Evolutionary conservation across 1,140 invertebrate genomes (phyloP).

Genomic region (Cotesia vestalis): DNA sequence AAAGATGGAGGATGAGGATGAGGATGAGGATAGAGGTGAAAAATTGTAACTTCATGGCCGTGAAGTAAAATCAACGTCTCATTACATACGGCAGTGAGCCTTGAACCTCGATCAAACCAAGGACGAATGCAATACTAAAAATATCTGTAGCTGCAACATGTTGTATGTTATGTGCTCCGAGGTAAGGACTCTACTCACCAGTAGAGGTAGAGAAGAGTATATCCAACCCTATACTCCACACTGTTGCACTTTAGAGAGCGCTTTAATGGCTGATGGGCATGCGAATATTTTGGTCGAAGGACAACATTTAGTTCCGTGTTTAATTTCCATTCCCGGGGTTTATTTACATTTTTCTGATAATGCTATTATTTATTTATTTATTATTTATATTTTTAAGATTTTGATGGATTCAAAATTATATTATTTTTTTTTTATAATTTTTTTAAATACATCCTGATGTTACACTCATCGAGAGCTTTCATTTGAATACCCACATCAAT

Average conservation of each 20-base stretch:
- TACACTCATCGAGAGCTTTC: too few species aligned
- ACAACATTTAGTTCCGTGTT: background rate
- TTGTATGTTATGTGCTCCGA: background rate
- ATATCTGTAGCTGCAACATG: slow-evolving; percentile 43
- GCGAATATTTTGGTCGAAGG: slow-evolving; percentile 46
- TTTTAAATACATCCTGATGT: too few species aligned
- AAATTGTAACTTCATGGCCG: slow-evolving; percentile 1
- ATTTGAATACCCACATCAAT: too few species aligned
- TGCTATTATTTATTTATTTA: background rate
- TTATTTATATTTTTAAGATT: background rate
- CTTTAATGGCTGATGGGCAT: slow-evolving; percentile 53
- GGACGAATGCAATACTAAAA: slow-evolving; percentile 57
- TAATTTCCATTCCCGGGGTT: slow-evolving; percentile 14
- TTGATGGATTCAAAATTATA: too few species aligned
- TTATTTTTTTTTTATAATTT: too few species aligned
- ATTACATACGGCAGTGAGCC: slow-evolving; percentile 38
- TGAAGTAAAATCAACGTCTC: slow-evolving; percentile 22
- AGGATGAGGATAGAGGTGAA: background rate
- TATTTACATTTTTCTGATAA: background rate
- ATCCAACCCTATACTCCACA: slow-evolving; percentile 50
- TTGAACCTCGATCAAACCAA: slow-evolving; percentile 58
- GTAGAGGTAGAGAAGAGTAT: slow-evolving; percentile 8
- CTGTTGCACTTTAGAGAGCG: slow-evolving; percentile 45
- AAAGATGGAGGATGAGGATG: too few species aligned
- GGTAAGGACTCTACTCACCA: too few species aligned